Base-by-base conservation (phyloP, 37 sponge, comb jelly and placozoan species). In the Aphrocallistes beatrix region DNA sequence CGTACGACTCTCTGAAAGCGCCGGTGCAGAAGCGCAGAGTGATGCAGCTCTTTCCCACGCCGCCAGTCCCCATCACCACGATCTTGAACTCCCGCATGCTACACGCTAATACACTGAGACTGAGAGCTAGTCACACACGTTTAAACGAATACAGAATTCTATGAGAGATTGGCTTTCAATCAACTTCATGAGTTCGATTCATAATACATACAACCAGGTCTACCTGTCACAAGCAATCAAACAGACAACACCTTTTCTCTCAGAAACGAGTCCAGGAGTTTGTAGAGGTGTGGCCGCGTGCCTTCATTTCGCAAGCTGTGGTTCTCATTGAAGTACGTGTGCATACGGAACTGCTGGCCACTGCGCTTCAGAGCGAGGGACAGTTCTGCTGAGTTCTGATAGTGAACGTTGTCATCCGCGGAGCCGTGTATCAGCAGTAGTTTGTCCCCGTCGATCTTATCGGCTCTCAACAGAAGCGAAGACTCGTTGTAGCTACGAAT, bases 21-120 rank as follows among this genome's bases (percentile, higher is more conserved):
- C 96, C 96, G 1, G 94, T 91, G 81, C 93, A 94, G 87, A 95
- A 97, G 81, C 91, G 93, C 1, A 97, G 92, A n/a, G 98, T 97
- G 32, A 97, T 89, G 23, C 96, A 95, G 83, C 96, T 95, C 82
- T 97, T 97, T 23, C 97, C 97, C 17, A 97, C 97, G 9, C 97
- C 97, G 0, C 97, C 94, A 0, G 91, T 90, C 0, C 97, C 97
- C 38, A 97, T 84, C 9, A 97, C 94, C 0, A 97, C 97, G 0
- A 96, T 90, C 90, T 96, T 96, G 86, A 92, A 96, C 87, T 96
- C 97, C 81, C 85, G 92, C 95, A 95, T 95, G 13, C 13, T 47
- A 47, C 17, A n/a, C n/a, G n/a, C n/a, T n/a, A n/a, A n/a, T n/a
- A n/a, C n/a, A n/a, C n/a, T n/a, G n/a, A n/a, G n/a, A n/a, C n/a